Evolutionary conservation across 2,797 vertebrate species (phyloP), one percentile per base, ranked within the genome.

Genomic region (Paedocypris micromegethes): DNA sequence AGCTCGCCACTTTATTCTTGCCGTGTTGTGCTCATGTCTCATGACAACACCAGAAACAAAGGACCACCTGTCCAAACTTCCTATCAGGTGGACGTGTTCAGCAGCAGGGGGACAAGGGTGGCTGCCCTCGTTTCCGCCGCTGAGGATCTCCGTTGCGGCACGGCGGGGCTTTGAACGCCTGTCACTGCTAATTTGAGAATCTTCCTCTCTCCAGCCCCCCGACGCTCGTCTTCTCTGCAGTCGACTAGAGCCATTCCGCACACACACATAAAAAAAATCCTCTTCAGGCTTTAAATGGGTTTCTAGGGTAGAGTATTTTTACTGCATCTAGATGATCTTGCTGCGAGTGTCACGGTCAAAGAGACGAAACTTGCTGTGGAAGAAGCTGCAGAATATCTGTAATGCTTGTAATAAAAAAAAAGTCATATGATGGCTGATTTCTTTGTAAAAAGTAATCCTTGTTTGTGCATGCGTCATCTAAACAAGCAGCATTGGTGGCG

Each of bases 41-140:
- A 64, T 70, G 77, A 80, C 58, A 61, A 72, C 75, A 77, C 74
- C 66, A 76, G 59, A 76, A 68, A 54, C 60, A 75, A 72, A 58
- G 42, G 47, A 58, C 82, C 84, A 87, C 82, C 84, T 87, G 83
- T 86, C 74, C 72, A 83, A 87, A 86, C 82, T 84, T 78, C 75
- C 77, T 48, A 65, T 64, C 9, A 52, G 78, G 67, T 75, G 38
- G 0, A 38, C 61, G 62, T 60, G 82, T 78, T 81, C 70, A 56
- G 42, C 8, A 43, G 44, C 2, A 39, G 37, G 9, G n/a, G 45
- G 44, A 42, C 43, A n/a, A 9, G 38, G 58, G 37, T 45, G 41
- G 23, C 44, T 65, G 64, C 58, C 9, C 57, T 38, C 44, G n/a
- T 68, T 52, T 55, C 38, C 50, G 7, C 57, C 38, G 46, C 44